phyloP scores from a whole-genome alignment of 2,888 invertebrate genomes.

The Arge pagana region DNA sequence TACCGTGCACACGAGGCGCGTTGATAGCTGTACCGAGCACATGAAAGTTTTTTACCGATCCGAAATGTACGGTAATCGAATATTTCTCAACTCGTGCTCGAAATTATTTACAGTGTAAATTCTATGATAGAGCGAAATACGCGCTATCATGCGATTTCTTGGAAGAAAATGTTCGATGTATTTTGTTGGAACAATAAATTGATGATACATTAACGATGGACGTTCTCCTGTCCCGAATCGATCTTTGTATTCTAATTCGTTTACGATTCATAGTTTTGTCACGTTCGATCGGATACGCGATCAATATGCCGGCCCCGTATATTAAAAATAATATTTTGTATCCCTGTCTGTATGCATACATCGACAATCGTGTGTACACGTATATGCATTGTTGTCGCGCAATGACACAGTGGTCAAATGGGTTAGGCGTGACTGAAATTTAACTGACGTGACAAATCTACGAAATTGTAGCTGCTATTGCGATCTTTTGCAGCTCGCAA shows the following conservation, averaged over 20 bases:
- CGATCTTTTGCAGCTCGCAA: too few relatives aligned
- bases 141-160: too few relatives aligned
- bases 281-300: slow-evolving; percentile 19
- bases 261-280: slow-evolving; percentile 6
- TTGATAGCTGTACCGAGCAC: too few relatives aligned
- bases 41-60: too few relatives aligned
- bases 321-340: slow-evolving; percentile 45
- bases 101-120: too few relatives aligned
- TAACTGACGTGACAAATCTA: slow-evolving; percentile 17
- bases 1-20: too few relatives aligned
- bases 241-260: background rate
- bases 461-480: too few relatives aligned
- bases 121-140: too few relatives aligned
- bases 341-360: slow-evolving; percentile 23
- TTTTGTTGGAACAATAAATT: too few relatives aligned
- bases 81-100: too few relatives aligned
- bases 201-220: slow-evolving; percentile 7
- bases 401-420: slow-evolving; percentile 45
- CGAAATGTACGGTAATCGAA: too few relatives aligned
- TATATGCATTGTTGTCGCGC: slow-evolving; percentile 26
- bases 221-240: background rate
- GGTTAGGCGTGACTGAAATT: slow-evolving; percentile 50
- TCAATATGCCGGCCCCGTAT: slow-evolving; percentile 41
- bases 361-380: slow-evolving; percentile 2
- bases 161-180: too few relatives aligned